phyloP scores from a whole-genome alignment of 2,797 vertebrate species.

The Mergus octosetaceus region DNA sequence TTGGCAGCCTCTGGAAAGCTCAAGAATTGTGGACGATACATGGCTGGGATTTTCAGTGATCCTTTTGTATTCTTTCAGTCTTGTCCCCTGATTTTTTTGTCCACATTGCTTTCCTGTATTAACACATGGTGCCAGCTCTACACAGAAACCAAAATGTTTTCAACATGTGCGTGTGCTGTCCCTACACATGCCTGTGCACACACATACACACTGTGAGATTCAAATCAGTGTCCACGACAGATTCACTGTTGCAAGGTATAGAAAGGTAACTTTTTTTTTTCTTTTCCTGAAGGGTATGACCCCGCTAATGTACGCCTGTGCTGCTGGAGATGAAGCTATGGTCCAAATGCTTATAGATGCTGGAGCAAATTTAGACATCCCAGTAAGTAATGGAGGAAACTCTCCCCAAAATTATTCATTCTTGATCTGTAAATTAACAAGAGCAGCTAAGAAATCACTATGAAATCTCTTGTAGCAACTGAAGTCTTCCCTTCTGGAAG shows the following conservation, averaged over 20 bases:
- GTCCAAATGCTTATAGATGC: constrained; percentile 99
- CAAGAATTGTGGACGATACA: neutral
- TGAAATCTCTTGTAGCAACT: neutral
- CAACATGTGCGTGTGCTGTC: accelerated
- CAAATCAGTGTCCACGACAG: accelerated
- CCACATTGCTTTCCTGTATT: accelerated
- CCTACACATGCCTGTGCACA: accelerated
- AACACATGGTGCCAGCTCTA: neutral
- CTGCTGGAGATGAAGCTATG: constrained; percentile 95
- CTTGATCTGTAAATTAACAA: neutral
- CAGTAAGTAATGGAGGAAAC: constrained; percentile 77
- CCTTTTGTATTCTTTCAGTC: neutral
- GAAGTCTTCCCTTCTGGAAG: neutral
- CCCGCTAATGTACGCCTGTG: constrained; percentile 96
- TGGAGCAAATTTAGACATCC: constrained; percentile 91
- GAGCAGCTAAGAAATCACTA: neutral
- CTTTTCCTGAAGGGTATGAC: constrained; percentile 88
- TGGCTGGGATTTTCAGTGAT: neutral
- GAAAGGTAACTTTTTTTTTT: neutral
- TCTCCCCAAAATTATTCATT: neutral
- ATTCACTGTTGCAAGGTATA: neutral
- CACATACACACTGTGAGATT: neutral
- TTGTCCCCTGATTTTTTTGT: neutral
- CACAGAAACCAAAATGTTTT: neutral
- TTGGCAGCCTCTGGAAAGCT: neutral